Base-by-base conservation (phyloP, 53 echinoderm and acorn worm species). In the Stichopus horrens region DNA sequence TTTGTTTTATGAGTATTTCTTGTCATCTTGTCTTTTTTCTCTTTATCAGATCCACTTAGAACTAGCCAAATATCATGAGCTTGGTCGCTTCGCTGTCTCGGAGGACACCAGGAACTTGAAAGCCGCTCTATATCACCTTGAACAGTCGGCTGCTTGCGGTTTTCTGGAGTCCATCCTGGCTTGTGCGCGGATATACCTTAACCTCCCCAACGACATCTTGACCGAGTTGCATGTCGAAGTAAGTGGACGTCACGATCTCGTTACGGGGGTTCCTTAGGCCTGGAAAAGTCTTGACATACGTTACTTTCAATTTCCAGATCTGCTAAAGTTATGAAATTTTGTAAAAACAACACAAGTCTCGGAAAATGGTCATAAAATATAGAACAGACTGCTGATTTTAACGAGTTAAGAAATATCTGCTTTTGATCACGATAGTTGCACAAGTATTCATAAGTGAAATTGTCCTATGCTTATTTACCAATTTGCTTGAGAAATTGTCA, bases 41-140 rank as follows among this genome's bases (percentile, higher is more conserved):
- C 37, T 37, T 37, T 2, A 2, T 57, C 81, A 97, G 98, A 90
- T 97, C 58, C 98, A 97, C 75, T 68, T 95, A 89, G 98, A 97
- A 71, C 85, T 97, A 75, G 94, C 94, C 65, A 93, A 93, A 57
- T 97, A 97, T 88, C 98, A 97, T 37, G 95, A 97, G 90, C 20
- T 97, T 20, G 98, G 98, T 0, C 92, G 98, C 9, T 95, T 97
- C n/a, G 91, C 93, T 21, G 90, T 94, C 7, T 90, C 90, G 18
- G 89, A 91, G 52, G 91, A 94, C 8, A 88, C 86, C 52, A 91
- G 93, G 18, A 95, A 97, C 82, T 83, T 94, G 90, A 90, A 92
- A 37, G 95, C 94, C 20, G 98, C 95, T 23, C 67, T 97, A 83
- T 97, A 92, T 76, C 98, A 97, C 81, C 90, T 97, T 23, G 91